phyloP scores from a whole-genome alignment of 2,113 vertebrate species.

The Microcebus griseorufus region DNA sequence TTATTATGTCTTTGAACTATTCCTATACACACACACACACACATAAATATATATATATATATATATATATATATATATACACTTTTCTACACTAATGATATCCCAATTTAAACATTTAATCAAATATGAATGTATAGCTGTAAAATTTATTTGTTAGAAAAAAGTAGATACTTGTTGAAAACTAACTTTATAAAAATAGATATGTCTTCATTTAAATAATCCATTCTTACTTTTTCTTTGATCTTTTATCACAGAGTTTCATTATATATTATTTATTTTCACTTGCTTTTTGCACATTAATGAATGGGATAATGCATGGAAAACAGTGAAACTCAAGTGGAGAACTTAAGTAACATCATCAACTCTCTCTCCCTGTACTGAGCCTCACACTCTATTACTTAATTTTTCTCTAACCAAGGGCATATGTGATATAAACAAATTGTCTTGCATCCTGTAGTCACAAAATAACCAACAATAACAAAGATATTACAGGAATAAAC shows the following conservation, averaged over 20 bases:
- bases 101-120: background rate
- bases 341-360: background rate
- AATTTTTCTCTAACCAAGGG: constrained; percentile 4
- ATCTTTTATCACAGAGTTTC: background rate
- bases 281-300: background rate
- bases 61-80: background rate
- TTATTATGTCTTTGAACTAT: background rate
- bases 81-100: background rate
- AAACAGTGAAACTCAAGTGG: background rate
- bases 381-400: background rate
- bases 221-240: background rate
- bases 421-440: background rate
- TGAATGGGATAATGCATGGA: background rate
- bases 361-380: background rate
- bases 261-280: background rate
- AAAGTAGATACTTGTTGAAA: background rate
- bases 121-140: background rate
- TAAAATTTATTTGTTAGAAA: background rate
- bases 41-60: too few relatives aligned
- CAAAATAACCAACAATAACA: background rate
- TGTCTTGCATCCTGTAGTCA: background rate
- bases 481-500: constrained; percentile 65
- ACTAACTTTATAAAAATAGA: background rate
- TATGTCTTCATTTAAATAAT: background rate
- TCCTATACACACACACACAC: background rate